Evolutionary conservation across 2,888 invertebrate species (phyloP).

Genomic region (Tribolium freemani): DNA sequence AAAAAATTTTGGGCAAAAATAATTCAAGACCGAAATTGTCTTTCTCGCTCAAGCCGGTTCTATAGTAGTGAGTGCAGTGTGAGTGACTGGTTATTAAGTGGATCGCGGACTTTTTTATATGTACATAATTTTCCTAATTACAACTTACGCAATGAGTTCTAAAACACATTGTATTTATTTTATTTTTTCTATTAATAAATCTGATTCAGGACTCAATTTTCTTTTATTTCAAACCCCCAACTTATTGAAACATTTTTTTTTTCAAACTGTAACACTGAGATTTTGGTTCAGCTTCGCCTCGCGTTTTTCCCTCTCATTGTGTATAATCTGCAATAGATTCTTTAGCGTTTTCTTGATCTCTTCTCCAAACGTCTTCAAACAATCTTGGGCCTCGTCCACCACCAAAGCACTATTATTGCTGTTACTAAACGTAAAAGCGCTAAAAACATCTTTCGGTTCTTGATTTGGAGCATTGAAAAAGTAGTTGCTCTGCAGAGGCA

Average conservation of each 20-base stretch:
- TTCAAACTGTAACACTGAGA: neutral
- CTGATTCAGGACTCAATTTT: neutral
- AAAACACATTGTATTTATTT: constrained; percentile 22
- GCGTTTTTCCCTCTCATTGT: constrained; percentile 45
- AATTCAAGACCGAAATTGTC: constrained; percentile 96
- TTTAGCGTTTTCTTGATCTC: constrained; percentile 52
- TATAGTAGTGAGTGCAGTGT: constrained; percentile 64
- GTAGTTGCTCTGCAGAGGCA: constrained; percentile 45
- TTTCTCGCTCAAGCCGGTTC: constrained; percentile 86
- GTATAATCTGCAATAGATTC: constrained; percentile 51
- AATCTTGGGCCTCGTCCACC: constrained; percentile 45
- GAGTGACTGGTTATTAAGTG: constrained; percentile 11
- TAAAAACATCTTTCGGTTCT: constrained; percentile 22
- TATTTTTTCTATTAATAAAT: neutral
- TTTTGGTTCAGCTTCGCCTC: neutral
- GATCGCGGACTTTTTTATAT: constrained; percentile 24
- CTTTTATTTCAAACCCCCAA: too few relatives aligned
- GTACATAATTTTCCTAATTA: constrained; percentile 20
- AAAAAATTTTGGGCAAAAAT: constrained; percentile 96
- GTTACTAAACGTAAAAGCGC: neutral
- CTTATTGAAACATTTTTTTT: neutral
- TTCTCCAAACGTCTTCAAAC: constrained; percentile 52
- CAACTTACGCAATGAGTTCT: constrained; percentile 17
- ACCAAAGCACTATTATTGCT: neutral
- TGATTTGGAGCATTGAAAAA: constrained; percentile 48